Evolutionary conservation across 2,888 invertebrate species (phyloP).

Genomic region (Chymomyza amoena): DNA sequence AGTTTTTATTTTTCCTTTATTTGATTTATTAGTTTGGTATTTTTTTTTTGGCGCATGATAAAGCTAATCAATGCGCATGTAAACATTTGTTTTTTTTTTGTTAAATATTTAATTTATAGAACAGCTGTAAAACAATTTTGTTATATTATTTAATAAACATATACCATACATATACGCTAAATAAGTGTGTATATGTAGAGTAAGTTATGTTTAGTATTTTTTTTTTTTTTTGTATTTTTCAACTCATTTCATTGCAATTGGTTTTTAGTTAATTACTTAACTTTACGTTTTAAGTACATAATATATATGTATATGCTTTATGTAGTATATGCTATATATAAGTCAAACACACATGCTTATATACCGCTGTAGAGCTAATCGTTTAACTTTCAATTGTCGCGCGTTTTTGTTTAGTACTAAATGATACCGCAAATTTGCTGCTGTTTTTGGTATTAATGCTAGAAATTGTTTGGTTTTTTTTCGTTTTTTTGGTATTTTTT

Average conservation of each 20-base stretch:
- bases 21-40: slow-evolving; percentile 35
- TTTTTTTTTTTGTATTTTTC: too few relatives aligned
- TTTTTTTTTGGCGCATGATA: slow-evolving; percentile 26
- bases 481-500: slow-evolving; percentile 25
- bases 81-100: slow-evolving; percentile 51
- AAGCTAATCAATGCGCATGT: slow-evolving; percentile 63
- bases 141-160: slow-evolving; percentile 17
- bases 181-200: slow-evolving; percentile 41
- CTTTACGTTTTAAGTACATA: slow-evolving; percentile 1
- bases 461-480: slow-evolving; percentile 12
- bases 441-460: slow-evolving; percentile 14
- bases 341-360: not conserved
- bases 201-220: slow-evolving; percentile 26
- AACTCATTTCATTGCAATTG: slow-evolving; percentile 14
- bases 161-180: not conserved
- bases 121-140: slow-evolving; percentile 51
- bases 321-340: not conserved
- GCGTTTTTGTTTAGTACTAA: slow-evolving; percentile 15
- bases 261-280: not conserved
- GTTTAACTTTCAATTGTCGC: slow-evolving; percentile 40
- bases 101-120: slow-evolving; percentile 59
- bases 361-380: slow-evolving; percentile 19
- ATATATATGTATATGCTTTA: not conserved
- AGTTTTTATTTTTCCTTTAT: slow-evolving; percentile 19
- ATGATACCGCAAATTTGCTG: slow-evolving; percentile 26